Evolutionary conservation across 2,797 vertebrate genomes (phyloP).

Genomic region (Chrysocyon brachyurus): DNA sequence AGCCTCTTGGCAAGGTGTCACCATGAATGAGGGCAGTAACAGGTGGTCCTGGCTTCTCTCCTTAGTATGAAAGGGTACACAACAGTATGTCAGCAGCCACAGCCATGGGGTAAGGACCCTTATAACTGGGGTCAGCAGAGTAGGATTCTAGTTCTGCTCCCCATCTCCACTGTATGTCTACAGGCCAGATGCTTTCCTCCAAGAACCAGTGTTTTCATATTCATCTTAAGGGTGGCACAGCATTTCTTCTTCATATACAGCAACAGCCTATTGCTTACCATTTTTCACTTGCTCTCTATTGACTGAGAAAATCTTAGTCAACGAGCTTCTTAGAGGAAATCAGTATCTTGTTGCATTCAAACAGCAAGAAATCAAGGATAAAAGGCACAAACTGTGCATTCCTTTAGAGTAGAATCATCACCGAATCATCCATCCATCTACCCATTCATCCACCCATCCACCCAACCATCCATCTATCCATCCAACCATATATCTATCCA

Average conservation of each 20-base stretch:
- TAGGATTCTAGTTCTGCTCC: neutral
- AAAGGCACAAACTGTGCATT: neutral
- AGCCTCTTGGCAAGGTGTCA: neutral
- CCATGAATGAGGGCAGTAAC: neutral
- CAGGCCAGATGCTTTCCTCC: neutral
- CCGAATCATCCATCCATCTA: neutral
- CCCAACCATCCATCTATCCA: neutral
- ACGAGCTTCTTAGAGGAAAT: conserved; percentile 21
- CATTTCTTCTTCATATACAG: neutral
- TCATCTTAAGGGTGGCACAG: neutral
- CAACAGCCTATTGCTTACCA: neutral
- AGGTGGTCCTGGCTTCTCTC: neutral
- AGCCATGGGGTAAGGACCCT: neutral
- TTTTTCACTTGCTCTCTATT: neutral
- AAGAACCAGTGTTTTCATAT: neutral
- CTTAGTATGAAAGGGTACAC: neutral
- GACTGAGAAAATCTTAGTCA: neutral
- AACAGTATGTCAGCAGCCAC: neutral
- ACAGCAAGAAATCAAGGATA: conserved; percentile 15
- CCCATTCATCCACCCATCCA: neutral
- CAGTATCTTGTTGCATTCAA: neutral
- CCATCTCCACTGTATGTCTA: too few species aligned
- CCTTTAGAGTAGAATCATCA: neutral
- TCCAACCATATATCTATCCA: neutral
- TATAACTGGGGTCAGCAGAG: too few species aligned